phyloP scores from a whole-genome alignment of 2,888 invertebrate species.

The Brachyopa scutellaris region DNA sequence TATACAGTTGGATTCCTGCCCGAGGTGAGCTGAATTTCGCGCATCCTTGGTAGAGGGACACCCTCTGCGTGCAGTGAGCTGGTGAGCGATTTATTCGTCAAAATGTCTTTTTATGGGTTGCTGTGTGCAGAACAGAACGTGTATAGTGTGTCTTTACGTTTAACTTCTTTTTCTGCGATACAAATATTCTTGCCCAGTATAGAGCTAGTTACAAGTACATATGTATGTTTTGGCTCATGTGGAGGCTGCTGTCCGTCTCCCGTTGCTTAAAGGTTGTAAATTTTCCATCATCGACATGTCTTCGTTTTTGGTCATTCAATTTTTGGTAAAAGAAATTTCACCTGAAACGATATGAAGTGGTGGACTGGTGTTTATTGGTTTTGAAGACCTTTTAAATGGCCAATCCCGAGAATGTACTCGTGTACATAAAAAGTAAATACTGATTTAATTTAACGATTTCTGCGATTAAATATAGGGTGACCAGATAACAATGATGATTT shows the following conservation, averaged over 20 bases:
- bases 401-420: too few relatives aligned
- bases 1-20: conserved; percentile 23
- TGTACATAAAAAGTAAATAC: too few relatives aligned
- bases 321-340: conserved; percentile 56
- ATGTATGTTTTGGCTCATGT: conserved; percentile 53
- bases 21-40: conserved; percentile 58
- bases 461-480: too few relatives aligned
- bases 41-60: conserved; percentile 60
- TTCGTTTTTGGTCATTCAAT: conserved; percentile 56
- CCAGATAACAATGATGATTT: too few relatives aligned
- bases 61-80: conserved; percentile 69
- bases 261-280: conserved; percentile 71
- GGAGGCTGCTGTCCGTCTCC: conserved; percentile 70
- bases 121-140: conserved; percentile 15
- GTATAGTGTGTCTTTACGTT: conserved; percentile 31
- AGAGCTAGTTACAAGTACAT: neutral
- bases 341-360: conserved; percentile 55
- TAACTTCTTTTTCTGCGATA: neutral
- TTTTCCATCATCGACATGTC: conserved; percentile 71
- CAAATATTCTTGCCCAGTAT: neutral
- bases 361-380: conserved; percentile 61
- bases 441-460: too few relatives aligned
- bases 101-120: conserved; percentile 68
- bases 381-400: conserved; percentile 1
- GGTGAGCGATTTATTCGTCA: conserved; percentile 73